Percentiles rank a stretch among this genome's conserved stretches.
phyloP scores from a whole-genome alignment of 1,140 invertebrate species.

The Drosophila sulfurigaster region DNA sequence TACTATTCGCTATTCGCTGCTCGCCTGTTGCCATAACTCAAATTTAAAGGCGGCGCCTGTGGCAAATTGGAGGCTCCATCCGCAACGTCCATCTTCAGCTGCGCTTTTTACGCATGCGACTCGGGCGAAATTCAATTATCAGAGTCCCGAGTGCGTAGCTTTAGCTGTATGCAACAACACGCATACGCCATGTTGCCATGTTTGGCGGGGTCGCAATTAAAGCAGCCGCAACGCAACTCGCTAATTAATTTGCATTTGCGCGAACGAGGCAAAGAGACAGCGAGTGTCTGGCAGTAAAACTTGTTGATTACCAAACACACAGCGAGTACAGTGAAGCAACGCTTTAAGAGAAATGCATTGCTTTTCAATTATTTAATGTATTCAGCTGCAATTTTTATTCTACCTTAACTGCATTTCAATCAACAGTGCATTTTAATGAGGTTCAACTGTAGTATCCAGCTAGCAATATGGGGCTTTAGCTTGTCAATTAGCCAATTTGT shows the following conservation, averaged over 20 bases:
- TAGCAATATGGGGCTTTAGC: neutral
- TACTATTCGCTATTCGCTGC: constrained; percentile 14
- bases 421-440: neutral
- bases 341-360: neutral
- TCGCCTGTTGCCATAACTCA: constrained; percentile 66
- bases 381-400: neutral
- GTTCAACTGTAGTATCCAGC: neutral
- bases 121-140: constrained; percentile 75
- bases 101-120: constrained; percentile 59
- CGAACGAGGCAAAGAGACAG: constrained; percentile 32
- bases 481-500: constrained; percentile 67
- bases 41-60: constrained; percentile 78
- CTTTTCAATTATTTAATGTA: too few species aligned
- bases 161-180: constrained; percentile 66
- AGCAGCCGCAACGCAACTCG: constrained; percentile 58
- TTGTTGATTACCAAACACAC: constrained; percentile 65
- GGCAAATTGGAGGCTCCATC: constrained; percentile 75
- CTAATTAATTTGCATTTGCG: constrained; percentile 81
- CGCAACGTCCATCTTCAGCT: constrained; percentile 29
- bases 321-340: constrained; percentile 4
- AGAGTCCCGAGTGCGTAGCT: constrained; percentile 17
- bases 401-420: neutral
- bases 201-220: constrained; percentile 65
- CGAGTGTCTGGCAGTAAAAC: constrained; percentile 46
- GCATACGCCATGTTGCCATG: constrained; percentile 49